phyloP scores from a whole-genome alignment of 2,888 invertebrate genomes.

The Acanthosepion pharaonis region DNA sequence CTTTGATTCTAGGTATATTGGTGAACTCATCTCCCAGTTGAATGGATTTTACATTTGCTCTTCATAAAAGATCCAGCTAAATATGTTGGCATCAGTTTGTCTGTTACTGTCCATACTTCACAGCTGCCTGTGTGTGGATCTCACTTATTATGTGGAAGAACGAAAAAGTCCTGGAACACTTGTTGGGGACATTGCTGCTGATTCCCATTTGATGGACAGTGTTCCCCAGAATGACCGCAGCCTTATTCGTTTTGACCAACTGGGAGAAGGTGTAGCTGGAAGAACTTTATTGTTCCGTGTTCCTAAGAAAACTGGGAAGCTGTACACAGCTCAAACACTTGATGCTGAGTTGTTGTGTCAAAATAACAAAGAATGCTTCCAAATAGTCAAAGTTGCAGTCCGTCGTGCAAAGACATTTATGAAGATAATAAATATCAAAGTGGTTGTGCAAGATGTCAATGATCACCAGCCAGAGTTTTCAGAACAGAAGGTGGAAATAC shows the following conservation, averaged over 20 bases:
- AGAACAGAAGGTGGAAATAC: background rate
- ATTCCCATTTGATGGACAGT: background rate
- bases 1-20: background rate
- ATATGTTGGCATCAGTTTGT: slow-evolving; percentile 8
- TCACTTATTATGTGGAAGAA: slow-evolving; percentile 9
- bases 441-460: slow-evolving; percentile 12
- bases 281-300: background rate
- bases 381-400: background rate
- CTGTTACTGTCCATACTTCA: background rate
- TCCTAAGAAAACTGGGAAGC: background rate
- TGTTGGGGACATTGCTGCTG: background rate
- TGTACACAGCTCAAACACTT: background rate
- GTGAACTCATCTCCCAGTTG: slow-evolving; percentile 2
- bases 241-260: background rate
- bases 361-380: slow-evolving; percentile 15
- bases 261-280: background rate
- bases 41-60: slow-evolving; percentile 33
- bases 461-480: background rate
- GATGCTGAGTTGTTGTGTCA: background rate
- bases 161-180: background rate
- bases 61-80: slow-evolving; percentile 9
- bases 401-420: background rate
- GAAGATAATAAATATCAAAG: background rate
- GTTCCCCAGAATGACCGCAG: background rate
- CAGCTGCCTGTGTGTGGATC: background rate